Conservation (phyloP, 2,888 invertebrate genomes). For the Psylliodes chrysocephalus region DNA sequence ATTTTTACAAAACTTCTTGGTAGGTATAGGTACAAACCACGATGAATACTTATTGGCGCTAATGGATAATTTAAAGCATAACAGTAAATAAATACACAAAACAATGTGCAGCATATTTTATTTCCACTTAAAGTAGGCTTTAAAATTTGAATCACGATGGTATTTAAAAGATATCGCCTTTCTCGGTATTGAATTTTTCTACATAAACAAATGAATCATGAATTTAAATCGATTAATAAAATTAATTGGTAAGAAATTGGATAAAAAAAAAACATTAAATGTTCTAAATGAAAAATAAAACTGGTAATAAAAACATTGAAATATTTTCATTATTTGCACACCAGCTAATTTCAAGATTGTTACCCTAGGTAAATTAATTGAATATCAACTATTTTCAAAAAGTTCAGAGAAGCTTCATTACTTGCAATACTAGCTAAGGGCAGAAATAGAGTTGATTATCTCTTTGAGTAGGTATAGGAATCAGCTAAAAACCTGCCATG, state of each 20-base stretch:
- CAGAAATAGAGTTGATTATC: too few relatives aligned
- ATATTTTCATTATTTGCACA: too few relatives aligned
- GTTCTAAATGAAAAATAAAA: too few relatives aligned
- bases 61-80: constrained; percentile 32
- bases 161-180: constrained; percentile 23
- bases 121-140: constrained; percentile 1
- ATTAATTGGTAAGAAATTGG: not conserved
- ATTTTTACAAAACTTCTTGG: not conserved
- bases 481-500: too few relatives aligned
- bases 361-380: too few relatives aligned
- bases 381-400: too few relatives aligned
- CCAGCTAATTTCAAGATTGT: too few relatives aligned
- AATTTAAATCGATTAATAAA: not conserved
- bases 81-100: constrained; percentile 25
- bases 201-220: not conserved
- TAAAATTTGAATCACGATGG: constrained; percentile 20
- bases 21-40: constrained; percentile 3
- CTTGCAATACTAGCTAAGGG: too few relatives aligned
- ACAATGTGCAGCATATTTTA: constrained; percentile 17
- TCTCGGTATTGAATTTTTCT: constrained; percentile 15
- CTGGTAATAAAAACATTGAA: too few relatives aligned
- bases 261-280: too few relatives aligned
- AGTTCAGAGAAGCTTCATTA: too few relatives aligned
- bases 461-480: too few relatives aligned
- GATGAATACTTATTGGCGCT: constrained; percentile 19